Conservation (phyloP, 2,797 vertebrate genomes). For the Poecilia velifera region DNA sequence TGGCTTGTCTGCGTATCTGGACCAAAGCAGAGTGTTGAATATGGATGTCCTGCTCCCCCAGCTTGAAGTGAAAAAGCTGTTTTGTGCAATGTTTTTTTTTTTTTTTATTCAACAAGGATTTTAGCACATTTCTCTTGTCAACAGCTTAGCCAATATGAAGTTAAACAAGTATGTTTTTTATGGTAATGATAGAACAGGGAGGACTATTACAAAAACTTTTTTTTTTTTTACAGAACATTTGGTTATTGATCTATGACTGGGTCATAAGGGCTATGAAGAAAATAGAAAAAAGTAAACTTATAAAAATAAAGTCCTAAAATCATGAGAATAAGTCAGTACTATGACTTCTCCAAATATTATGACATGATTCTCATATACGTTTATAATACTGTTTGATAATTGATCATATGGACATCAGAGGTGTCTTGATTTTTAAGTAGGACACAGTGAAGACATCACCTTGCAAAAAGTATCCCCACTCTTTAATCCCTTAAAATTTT, state of each 20-base stretch:
- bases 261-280: too few species aligned
- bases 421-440: slow-evolving; percentile 33
- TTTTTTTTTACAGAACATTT: slow-evolving; percentile 2
- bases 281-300: too few species aligned
- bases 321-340: too few species aligned
- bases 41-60: slow-evolving; percentile 59
- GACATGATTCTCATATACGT: too few species aligned
- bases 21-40: slow-evolving; percentile 63
- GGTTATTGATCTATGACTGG: not conserved
- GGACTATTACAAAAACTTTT: not conserved
- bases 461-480: not conserved
- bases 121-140: slow-evolving; percentile 36
- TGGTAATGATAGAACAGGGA: slow-evolving; percentile 26
- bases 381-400: not conserved
- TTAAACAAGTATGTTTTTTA: slow-evolving; percentile 52
- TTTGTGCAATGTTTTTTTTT: slow-evolving; percentile 23
- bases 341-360: too few species aligned
- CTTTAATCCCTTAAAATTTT: not conserved
- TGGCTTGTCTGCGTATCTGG: slow-evolving; percentile 35
- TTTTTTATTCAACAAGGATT: not conserved
- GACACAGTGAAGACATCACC: slow-evolving; percentile 3
- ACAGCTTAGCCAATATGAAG: slow-evolving; percentile 19
- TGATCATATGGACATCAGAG: slow-evolving; percentile 17
- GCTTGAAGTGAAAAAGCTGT: slow-evolving; percentile 28
- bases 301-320: too few species aligned